These are phyloP conservation scores for Hypothenemus hampei DNA, from an alignment of 1,140 invertebrate genomes.

Conservation along the genomic window DNA sequence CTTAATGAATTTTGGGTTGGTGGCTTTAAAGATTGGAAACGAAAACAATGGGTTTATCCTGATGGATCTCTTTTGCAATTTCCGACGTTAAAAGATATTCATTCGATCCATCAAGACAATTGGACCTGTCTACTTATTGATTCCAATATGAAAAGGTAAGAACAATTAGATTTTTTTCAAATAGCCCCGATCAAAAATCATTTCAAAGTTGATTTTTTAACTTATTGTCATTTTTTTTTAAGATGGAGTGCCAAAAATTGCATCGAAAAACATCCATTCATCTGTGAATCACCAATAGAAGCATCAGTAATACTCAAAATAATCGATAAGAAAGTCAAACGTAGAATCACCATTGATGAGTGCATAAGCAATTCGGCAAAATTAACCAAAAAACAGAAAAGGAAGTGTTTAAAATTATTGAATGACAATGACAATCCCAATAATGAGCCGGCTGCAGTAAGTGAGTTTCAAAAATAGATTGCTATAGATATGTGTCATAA, in stretches of 20 bases:
- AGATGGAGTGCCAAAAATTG: slow-evolving; percentile 23
- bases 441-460: slow-evolving; percentile 25
- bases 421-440: neutral
- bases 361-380: slow-evolving; percentile 5
- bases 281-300: slow-evolving; percentile 13
- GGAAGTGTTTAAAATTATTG: slow-evolving; percentile 14
- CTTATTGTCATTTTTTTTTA: neutral
- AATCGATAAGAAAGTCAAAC: slow-evolving; percentile 10
- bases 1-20: slow-evolving; percentile 15
- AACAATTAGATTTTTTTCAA: too few species aligned
- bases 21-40: slow-evolving; percentile 23
- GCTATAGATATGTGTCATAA: too few species aligned
- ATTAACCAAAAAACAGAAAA: slow-evolving; percentile 15
- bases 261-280: slow-evolving; percentile 13
- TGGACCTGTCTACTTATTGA: slow-evolving; percentile 23
- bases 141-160: slow-evolving; percentile 9
- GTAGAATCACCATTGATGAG: slow-evolving; percentile 13
- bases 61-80: slow-evolving; percentile 14
- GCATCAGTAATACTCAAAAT: slow-evolving; percentile 6
- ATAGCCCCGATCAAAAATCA: too few species aligned
- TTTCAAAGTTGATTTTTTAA: too few species aligned
- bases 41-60: slow-evolving; percentile 23
- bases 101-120: slow-evolving; percentile 6
- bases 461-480: slow-evolving; percentile 19
- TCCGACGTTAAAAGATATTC: slow-evolving; percentile 4